These are phyloP conservation scores for Darevskia mixta DNA, from an alignment of 2,797 vertebrate genomes.

Conservation along the genomic window DNA sequence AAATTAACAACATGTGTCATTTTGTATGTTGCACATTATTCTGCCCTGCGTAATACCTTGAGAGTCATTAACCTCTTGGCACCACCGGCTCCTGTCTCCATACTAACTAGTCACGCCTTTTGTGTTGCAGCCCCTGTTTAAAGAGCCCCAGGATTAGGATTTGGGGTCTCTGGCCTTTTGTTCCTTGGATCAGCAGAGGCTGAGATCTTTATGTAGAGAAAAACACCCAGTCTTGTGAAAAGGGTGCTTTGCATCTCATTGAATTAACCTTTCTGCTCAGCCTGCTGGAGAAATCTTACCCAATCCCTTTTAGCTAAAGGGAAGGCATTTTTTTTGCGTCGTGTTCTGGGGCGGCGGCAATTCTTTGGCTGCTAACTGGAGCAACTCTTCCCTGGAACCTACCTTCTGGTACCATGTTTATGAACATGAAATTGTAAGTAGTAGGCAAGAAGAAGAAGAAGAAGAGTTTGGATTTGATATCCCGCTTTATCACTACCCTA, in stretches of 20 bases:
- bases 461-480: no score
- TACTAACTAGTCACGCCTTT: slow-evolving; percentile 66
- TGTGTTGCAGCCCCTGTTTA: slow-evolving; percentile 54
- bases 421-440: background rate
- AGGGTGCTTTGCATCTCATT: slow-evolving; percentile 34
- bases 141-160: slow-evolving; percentile 48
- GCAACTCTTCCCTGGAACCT: background rate
- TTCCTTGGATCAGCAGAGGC: slow-evolving; percentile 52
- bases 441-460: background rate
- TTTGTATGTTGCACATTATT: slow-evolving; percentile 74
- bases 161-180: slow-evolving; percentile 61
- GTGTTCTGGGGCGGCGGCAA: background rate
- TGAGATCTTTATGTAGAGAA: slow-evolving; percentile 42
- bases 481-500: no score
- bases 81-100: slow-evolving; percentile 64
- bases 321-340: background rate
- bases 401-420: background rate
- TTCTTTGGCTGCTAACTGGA: background rate
- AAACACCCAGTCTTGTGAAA: slow-evolving; percentile 42
- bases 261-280: slow-evolving; percentile 21
- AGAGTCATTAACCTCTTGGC: slow-evolving; percentile 76
- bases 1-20: slow-evolving; percentile 73
- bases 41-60: slow-evolving; percentile 62
- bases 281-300: background rate
- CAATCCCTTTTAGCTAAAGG: background rate